Conservation (phyloP, 2,113 vertebrate genomes). For the Cryptomyrus ogoouensis region DNA sequence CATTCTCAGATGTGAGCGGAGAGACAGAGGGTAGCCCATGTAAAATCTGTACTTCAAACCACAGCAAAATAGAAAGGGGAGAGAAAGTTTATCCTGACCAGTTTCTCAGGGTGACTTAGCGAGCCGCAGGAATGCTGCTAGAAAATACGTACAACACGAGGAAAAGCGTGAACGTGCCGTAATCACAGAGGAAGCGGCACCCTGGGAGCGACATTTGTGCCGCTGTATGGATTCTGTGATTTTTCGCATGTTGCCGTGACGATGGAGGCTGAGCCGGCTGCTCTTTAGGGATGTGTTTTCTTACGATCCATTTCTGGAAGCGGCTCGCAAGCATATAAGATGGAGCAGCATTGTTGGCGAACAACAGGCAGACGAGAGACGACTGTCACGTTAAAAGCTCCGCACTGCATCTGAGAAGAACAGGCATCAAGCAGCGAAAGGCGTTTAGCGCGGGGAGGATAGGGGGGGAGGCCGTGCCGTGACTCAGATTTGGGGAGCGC, state of each 20-base stretch:
- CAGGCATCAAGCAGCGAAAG: not conserved
- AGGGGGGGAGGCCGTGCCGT: not conserved
- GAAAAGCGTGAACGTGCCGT: not conserved
- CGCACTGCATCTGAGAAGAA: not conserved
- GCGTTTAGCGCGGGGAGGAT: not conserved
- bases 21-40: not conserved
- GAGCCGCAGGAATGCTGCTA: not conserved
- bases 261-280: not conserved
- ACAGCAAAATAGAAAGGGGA: not conserved
- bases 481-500: not conserved
- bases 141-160: not conserved
- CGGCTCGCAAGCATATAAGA: not conserved
- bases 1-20: not conserved
- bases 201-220: not conserved
- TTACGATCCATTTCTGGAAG: not conserved
- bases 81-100: not conserved
- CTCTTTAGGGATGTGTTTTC: not conserved
- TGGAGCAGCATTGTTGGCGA: not conserved
- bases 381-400: slow-evolving; percentile 7
- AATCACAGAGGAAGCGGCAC: not conserved
- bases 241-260: not conserved
- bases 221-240: not conserved
- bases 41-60: not conserved
- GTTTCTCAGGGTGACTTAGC: not conserved
- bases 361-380: not conserved